Conservation (phyloP, 2,113 vertebrate genomes). For the Petrocephalus zakoni region DNA sequence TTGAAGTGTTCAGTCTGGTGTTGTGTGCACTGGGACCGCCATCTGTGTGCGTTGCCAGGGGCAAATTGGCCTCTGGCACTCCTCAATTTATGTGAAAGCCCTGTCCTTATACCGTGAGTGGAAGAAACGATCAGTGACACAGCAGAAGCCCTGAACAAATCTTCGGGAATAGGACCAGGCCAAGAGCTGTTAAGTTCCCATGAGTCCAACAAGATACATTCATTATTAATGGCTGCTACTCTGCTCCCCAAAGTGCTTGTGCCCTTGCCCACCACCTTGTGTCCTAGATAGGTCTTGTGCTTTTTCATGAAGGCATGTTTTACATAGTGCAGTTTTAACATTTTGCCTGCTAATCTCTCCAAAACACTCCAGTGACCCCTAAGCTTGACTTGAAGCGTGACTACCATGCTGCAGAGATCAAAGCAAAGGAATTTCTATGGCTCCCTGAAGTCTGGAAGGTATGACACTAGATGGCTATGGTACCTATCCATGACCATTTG, state of each 20-base stretch:
- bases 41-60: neutral
- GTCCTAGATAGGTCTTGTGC: neutral
- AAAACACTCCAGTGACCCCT: neutral
- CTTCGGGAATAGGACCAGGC: neutral
- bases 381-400: neutral
- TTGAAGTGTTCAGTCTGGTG: neutral
- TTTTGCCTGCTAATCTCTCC: neutral
- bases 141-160: neutral
- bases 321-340: neutral
- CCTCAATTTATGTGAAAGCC: neutral
- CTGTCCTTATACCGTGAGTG: neutral
- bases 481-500: neutral
- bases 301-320: neutral
- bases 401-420: neutral
- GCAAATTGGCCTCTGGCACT: neutral
- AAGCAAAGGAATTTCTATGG: neutral
- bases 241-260: neutral
- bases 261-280: neutral
- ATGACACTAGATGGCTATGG: neutral
- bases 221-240: neutral
- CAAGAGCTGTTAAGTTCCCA: neutral
- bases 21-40: neutral
- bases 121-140: neutral
- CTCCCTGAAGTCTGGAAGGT: neutral
- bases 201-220: neutral